Base-by-base conservation (phyloP, 2,888 invertebrate species). In the Gymnocheta viridis region DNA sequence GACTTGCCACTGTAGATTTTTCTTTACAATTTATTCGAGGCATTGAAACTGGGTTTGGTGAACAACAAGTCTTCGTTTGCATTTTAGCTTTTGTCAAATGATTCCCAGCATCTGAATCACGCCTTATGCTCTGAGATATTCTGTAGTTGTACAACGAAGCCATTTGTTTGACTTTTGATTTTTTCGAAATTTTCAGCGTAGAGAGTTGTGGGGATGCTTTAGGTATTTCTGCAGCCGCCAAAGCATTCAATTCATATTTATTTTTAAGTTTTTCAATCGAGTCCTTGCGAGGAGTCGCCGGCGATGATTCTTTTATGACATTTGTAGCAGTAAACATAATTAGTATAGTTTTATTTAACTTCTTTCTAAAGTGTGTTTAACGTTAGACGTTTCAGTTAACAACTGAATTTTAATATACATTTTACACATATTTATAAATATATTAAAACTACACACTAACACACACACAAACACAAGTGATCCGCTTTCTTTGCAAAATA, bases 141-240 rank as follows among this genome's bases (percentile, higher is more conserved):
- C 89, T 91, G 4, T 87, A 85, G 69, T 91, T 90, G 49, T 91
- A 91, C 58, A 89, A 86, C 10, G 90, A 88, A 0, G 90, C 89
- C 60, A 91, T 90, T 85, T 90, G 90, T 66, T 88, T 88, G 0
- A 91, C 91, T 64, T 86, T 90, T 17, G 87, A 87, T 32, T 82
- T 86, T 22, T 62, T 82, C n/a, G 44, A 41, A 12, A 58, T 9
- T 32, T 81, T 87, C 12, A 87, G 87, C 72, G 86, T 76, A 9
- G 24, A 24, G 4, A 60, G 3, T 85, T 78, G n/a, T 1, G n/a
- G 85, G 29, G 41, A 10, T 2, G 60, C n/a, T 24, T 32, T 38
- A 1, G 19, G 9, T 5, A 41, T 14, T 35, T 51, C 27, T 19
- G 2, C 9, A 17, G 35, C 14, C 19, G 51, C 41, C 2, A 2